Percentiles rank a stretch among this genome's conserved stretches.
These are phyloP conservation scores for Patella depressa DNA, from an alignment of 2,888 invertebrate species.

Conservation along the genomic window DNA sequence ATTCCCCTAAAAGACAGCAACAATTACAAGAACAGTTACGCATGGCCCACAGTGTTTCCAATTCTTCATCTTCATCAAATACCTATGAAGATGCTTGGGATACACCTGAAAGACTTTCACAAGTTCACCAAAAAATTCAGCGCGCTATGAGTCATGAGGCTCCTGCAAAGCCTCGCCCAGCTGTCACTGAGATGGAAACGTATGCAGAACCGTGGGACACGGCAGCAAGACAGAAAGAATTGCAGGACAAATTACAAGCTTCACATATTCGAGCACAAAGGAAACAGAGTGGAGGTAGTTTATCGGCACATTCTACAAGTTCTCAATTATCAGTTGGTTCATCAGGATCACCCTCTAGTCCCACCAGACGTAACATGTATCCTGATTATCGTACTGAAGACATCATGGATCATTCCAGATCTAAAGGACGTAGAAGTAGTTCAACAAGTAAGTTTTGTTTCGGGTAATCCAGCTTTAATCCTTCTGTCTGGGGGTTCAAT, in stretches of 20 bases:
- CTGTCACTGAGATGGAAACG: constrained; percentile 26
- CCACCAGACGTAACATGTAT: neutral
- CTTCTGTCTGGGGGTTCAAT: too few relatives aligned
- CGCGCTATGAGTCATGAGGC: constrained; percentile 32
- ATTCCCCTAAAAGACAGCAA: constrained; percentile 30
- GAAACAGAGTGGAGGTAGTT: neutral
- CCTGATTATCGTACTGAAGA: neutral
- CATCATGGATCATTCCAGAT: neutral
- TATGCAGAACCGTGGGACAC: constrained; percentile 62
- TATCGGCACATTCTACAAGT: constrained; percentile 4
- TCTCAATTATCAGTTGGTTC: constrained; percentile 7
- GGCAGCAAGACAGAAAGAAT: constrained; percentile 39
- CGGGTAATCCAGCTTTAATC: too few relatives aligned
- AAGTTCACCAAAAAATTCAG: constrained; percentile 60
- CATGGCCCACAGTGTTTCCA: constrained; percentile 3
- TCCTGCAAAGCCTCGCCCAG: neutral
- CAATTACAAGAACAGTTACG: constrained; percentile 12
- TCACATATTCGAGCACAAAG: constrained; percentile 8
- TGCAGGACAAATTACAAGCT: constrained; percentile 39
- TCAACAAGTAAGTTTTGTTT: neutral
- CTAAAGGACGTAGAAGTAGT: neutral
- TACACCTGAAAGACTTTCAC: constrained; percentile 52
- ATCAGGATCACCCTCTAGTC: neutral
- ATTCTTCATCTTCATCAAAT: constrained; percentile 6
- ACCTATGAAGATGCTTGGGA: constrained; percentile 65